phyloP scores from a whole-genome alignment of 1,140 invertebrate species.

The Pachyrhynchus sulphureomaculatus region DNA sequence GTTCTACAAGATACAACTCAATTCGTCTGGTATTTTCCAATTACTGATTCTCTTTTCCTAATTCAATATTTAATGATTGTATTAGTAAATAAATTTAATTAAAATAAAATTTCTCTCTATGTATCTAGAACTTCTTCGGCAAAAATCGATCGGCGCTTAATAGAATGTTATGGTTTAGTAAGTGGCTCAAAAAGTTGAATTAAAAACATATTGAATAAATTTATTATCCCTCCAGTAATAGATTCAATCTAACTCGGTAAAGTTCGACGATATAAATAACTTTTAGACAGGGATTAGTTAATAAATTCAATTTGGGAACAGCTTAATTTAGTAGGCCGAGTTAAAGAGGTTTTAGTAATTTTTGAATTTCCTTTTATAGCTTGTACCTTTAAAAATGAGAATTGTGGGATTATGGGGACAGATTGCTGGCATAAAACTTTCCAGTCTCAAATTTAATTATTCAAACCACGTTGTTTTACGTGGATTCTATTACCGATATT shows the following conservation, averaged over 20 bases:
- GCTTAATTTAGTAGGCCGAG: slow-evolving; percentile 13
- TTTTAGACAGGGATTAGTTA: slow-evolving; percentile 28
- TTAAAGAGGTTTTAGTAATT: slow-evolving; percentile 5
- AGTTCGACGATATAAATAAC: slow-evolving; percentile 37
- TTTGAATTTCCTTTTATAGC: neutral
- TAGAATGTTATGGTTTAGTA: too few relatives aligned
- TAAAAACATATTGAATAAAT: slow-evolving; percentile 36
- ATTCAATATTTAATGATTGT: too few relatives aligned
- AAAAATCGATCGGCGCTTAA: too few relatives aligned
- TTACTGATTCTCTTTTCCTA: too few relatives aligned
- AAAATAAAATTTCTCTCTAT: too few relatives aligned
- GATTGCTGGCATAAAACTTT: neutral
- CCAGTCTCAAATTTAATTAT: neutral
- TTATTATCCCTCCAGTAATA: slow-evolving; percentile 39
- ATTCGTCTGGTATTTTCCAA: too few relatives aligned
- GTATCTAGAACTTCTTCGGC: too few relatives aligned
- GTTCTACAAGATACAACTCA: too few relatives aligned
- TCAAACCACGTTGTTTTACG: too few relatives aligned
- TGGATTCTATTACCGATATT: too few relatives aligned
- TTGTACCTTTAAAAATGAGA: neutral
- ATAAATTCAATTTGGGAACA: slow-evolving; percentile 26
- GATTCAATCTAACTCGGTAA: slow-evolving; percentile 39
- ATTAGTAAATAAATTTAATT: too few relatives aligned
- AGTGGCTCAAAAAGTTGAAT: slow-evolving; percentile 28
- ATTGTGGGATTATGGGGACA: neutral